Conservation (phyloP, 1,140 invertebrate species). For the Formica selysi region DNA sequence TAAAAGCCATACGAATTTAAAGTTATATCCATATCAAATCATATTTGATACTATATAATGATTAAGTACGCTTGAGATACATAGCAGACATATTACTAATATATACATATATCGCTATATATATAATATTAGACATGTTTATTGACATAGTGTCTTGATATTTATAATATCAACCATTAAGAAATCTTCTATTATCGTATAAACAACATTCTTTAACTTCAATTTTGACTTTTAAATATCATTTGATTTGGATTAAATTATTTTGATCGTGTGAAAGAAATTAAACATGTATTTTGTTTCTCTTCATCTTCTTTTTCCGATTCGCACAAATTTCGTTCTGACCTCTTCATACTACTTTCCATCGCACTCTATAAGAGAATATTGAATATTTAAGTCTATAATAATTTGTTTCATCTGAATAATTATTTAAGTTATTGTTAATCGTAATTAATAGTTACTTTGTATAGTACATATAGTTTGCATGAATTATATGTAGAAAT, state of each 20-base stretch:
- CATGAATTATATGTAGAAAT: background rate
- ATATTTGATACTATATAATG: background rate
- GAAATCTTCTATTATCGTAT: background rate
- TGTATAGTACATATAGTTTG: background rate
- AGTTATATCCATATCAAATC: background rate
- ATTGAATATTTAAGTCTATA: background rate
- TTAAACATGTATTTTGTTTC: background rate
- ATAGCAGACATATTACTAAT: background rate
- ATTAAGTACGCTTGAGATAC: background rate
- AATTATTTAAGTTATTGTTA: background rate
- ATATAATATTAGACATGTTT: background rate
- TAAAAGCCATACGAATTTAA: background rate
- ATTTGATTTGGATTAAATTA: background rate
- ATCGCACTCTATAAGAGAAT: constrained; percentile 14
- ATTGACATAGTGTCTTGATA: background rate
- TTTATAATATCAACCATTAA: constrained; percentile 15
- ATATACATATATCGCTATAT: background rate
- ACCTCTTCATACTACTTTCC: background rate
- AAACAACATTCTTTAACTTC: background rate
- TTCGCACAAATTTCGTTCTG: background rate
- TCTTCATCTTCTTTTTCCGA: background rate
- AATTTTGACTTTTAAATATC: background rate
- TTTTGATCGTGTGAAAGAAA: background rate
- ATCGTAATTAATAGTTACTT: background rate
- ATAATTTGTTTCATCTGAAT: background rate